phyloP scores from a whole-genome alignment of 2,888 invertebrate species.

The Argyra leucocephala region DNA sequence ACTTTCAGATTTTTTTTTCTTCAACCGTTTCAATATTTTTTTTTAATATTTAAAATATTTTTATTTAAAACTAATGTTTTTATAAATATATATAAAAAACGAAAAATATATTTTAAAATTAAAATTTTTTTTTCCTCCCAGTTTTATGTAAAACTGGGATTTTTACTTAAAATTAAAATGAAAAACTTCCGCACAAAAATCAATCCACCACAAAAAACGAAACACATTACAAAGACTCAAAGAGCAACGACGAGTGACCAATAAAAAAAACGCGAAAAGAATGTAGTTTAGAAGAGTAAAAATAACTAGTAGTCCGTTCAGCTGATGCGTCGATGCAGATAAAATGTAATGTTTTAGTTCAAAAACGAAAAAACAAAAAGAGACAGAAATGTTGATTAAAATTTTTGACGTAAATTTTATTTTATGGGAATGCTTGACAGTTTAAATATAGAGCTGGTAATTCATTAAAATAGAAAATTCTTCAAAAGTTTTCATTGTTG shows the following conservation, averaged over 20 bases:
- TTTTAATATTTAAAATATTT: neutral
- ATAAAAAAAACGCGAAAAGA: slow-evolving; percentile 5
- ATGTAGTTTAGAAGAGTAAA: neutral
- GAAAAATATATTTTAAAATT: neutral
- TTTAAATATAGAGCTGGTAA: too few relatives aligned
- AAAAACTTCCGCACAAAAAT: slow-evolving; percentile 5
- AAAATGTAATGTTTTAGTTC: too few relatives aligned
- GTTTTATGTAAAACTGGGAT: slow-evolving; percentile 1
- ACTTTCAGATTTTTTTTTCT: slow-evolving; percentile 3
- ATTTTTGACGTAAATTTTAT: too few relatives aligned
- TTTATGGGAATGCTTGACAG: too few relatives aligned
- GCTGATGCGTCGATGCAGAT: too few relatives aligned
- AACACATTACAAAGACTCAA: slow-evolving; percentile 1
- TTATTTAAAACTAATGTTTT: neutral
- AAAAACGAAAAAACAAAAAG: too few relatives aligned
- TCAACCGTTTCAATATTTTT: neutral
- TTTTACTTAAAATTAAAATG: neutral
- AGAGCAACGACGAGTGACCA: slow-evolving; percentile 6
- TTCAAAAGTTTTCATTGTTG: too few relatives aligned
- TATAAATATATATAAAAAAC: neutral
- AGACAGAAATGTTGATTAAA: too few relatives aligned
- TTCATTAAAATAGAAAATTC: too few relatives aligned
- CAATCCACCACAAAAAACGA: slow-evolving; percentile 1
- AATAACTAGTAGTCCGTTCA: neutral
- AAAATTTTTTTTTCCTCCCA: neutral